Percentiles rank a stretch among this genome's conserved stretches.
phyloP scores from a whole-genome alignment of 2,888 invertebrate genomes.

The Parnassius smintheus region DNA sequence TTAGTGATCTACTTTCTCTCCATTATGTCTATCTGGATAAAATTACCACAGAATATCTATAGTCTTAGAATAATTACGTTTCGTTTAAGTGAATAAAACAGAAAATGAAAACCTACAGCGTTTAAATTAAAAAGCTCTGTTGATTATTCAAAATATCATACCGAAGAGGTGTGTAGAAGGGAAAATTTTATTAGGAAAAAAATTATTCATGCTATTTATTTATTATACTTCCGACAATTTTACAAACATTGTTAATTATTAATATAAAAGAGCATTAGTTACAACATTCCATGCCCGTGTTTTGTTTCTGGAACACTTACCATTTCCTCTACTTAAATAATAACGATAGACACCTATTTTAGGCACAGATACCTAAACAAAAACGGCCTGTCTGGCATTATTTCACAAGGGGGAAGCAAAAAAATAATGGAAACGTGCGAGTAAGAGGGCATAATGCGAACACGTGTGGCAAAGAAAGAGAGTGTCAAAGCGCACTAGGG shows the following conservation, averaged over 20 bases:
- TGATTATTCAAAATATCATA: too few relatives aligned
- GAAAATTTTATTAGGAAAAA: too few relatives aligned
- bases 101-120: too few relatives aligned
- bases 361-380: conserved; percentile 65
- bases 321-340: conserved; percentile 40
- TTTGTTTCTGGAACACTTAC: conserved; percentile 52
- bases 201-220: too few relatives aligned
- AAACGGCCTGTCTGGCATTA: conserved; percentile 71
- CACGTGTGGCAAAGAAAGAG: conserved; percentile 70
- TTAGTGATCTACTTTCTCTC: too few relatives aligned
- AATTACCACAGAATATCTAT: too few relatives aligned
- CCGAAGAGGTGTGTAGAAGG: too few relatives aligned
- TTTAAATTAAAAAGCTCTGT: too few relatives aligned
- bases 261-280: conserved; percentile 38
- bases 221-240: too few relatives aligned
- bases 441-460: conserved; percentile 62
- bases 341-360: conserved; percentile 53
- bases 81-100: too few relatives aligned
- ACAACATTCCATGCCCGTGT: conserved; percentile 45
- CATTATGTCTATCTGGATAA: too few relatives aligned
- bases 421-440: conserved; percentile 76
- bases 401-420: conserved; percentile 75
- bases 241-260: conserved; percentile 5
- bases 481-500: conserved; percentile 65
- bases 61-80: too few relatives aligned